Evolutionary conservation across 2,797 vertebrate genomes (phyloP).

Genomic region (Arnoldichthys spilopterus): DNA sequence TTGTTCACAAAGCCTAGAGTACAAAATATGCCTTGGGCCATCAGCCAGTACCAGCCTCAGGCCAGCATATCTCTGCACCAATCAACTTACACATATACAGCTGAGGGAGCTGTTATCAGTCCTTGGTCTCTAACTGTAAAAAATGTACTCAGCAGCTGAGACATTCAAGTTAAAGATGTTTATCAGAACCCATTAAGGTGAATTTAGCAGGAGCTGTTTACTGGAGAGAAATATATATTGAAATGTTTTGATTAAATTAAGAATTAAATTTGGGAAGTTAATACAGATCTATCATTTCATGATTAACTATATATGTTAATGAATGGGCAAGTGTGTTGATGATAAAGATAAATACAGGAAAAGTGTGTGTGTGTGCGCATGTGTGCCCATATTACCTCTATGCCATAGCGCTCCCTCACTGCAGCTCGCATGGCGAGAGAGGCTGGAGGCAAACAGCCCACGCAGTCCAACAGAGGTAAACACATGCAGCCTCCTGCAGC

Average conservation of each 20-base stretch:
- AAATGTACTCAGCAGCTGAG: neutral
- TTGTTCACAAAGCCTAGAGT: no score
- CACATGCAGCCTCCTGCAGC: slow-evolving; percentile 69
- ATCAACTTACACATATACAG: neutral
- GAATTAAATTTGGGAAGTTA: no score
- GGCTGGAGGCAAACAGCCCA: slow-evolving; percentile 72
- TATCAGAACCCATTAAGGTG: neutral
- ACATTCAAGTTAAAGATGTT: neutral
- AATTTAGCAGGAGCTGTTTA: neutral
- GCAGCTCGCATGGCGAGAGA: slow-evolving; percentile 73
- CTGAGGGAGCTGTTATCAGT: neutral
- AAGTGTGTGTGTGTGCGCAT: neutral
- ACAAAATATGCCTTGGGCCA: no score
- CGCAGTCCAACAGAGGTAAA: slow-evolving; percentile 74
- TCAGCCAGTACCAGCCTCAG: neutral
- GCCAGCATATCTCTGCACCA: neutral
- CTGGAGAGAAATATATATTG: no score
- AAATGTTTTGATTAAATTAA: no score
- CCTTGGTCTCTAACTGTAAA: neutral
- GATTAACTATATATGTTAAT: no score
- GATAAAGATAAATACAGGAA: neutral
- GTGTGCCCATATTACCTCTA: slow-evolving; percentile 73
- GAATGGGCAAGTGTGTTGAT: no score
- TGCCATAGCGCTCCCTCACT: slow-evolving; percentile 71
- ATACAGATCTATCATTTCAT: no score